Conservation (phyloP, 2,888 invertebrate genomes). For the Lepetodrilus schrolli region DNA sequence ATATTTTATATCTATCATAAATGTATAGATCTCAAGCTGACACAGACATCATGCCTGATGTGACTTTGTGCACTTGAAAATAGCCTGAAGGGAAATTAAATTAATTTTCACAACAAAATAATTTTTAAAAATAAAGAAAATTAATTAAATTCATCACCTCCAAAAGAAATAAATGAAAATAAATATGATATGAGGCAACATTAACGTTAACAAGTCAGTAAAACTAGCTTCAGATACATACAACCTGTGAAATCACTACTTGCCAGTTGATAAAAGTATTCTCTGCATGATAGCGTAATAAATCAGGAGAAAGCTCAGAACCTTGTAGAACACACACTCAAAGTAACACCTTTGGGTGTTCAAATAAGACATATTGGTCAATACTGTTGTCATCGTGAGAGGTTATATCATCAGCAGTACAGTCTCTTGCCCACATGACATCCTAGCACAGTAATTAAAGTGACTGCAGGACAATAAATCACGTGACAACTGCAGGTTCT, state of each 20-base stretch:
- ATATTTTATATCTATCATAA: background rate
- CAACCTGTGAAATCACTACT: too few species aligned
- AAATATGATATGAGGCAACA: too few species aligned
- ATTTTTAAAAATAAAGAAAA: too few species aligned
- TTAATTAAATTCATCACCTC: too few species aligned
- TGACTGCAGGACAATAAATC: background rate
- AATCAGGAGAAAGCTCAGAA: background rate
- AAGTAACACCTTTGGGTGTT: background rate
- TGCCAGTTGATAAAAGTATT: too few species aligned
- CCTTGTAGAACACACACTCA: background rate
- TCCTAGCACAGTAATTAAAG: background rate
- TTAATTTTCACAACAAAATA: too few species aligned
- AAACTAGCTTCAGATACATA: too few species aligned
- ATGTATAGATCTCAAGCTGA: background rate
- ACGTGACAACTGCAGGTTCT: background rate
- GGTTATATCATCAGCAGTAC: background rate
- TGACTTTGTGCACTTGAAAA: too few species aligned
- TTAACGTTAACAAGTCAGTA: too few species aligned
- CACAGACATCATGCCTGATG: too few species aligned
- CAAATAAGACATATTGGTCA: background rate
- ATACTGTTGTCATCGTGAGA: background rate
- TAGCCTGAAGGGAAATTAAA: too few species aligned
- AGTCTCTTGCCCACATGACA: background rate
- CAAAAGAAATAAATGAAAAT: too few species aligned
- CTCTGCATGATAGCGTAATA: background rate